Evolutionary conservation across 2,113 vertebrate species (phyloP).

Genomic region (Platichthys stellatus): DNA sequence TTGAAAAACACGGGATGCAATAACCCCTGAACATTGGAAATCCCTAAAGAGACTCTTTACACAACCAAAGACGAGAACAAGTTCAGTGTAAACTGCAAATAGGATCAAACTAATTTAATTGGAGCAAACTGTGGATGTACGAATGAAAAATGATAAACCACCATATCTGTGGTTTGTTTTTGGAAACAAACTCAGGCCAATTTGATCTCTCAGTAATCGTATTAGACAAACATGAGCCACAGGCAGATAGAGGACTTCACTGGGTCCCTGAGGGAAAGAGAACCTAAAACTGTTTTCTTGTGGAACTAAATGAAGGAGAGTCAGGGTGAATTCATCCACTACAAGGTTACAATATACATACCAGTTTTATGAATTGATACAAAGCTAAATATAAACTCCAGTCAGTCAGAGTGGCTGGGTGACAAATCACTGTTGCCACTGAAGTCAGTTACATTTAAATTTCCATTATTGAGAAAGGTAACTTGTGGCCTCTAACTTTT

Average conservation of each 20-base stretch:
- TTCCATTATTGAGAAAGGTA: no score
- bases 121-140: not conserved
- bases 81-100: no score
- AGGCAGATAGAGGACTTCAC: not conserved
- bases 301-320: not conserved
- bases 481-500: no score
- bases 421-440: no score
- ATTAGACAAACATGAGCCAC: slow-evolving; percentile 30
- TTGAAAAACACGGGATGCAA: no score
- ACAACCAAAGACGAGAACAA: no score
- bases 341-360: no score
- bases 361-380: no score
- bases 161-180: not conserved
- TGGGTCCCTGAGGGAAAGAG: not conserved
- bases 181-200: not conserved
- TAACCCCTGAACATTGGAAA: no score
- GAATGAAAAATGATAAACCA: not conserved
- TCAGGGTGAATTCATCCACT: no score
- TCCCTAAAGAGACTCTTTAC: no score
- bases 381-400: not conserved
- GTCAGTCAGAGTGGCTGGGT: slow-evolving; percentile 5
- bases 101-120: not conserved
- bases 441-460: not conserved
- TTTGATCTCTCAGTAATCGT: slow-evolving; percentile 34
- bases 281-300: not conserved